These are phyloP conservation scores for Meloe dianella DNA, from an alignment of 2,888 invertebrate species.

Conservation along the genomic window DNA sequence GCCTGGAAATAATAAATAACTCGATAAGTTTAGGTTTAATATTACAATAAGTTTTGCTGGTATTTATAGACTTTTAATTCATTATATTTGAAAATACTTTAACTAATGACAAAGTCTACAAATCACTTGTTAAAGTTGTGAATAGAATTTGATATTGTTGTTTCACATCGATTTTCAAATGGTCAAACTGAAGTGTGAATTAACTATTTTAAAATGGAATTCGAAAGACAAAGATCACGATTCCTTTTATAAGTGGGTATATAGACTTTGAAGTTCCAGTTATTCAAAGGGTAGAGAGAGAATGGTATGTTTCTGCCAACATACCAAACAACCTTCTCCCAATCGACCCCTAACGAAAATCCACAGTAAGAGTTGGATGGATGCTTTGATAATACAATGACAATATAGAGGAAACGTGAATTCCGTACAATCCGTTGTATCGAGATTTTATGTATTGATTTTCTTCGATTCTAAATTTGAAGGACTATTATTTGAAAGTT, in stretches of 20 bases:
- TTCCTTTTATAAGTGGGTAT: constrained; percentile 43
- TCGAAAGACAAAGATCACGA: constrained; percentile 49
- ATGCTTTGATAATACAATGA: constrained; percentile 41
- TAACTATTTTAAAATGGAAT: constrained; percentile 48
- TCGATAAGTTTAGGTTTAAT: background rate
- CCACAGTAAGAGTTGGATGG: constrained; percentile 22
- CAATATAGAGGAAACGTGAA: constrained; percentile 36
- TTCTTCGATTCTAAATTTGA: constrained; percentile 22
- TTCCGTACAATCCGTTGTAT: constrained; percentile 34
- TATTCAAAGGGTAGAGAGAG: constrained; percentile 38
- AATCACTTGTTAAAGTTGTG: background rate
- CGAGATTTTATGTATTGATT: constrained; percentile 30
- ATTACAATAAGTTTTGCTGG: background rate
- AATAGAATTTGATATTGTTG: too few relatives aligned
- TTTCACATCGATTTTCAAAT: too few relatives aligned
- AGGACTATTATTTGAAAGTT: constrained; percentile 30
- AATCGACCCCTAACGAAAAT: constrained; percentile 20
- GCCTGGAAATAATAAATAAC: background rate
- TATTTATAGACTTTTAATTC: background rate
- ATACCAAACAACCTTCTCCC: background rate
- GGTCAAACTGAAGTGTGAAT: constrained; percentile 40
- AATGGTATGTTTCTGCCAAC: background rate
- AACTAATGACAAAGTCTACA: background rate
- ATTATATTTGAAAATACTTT: background rate
- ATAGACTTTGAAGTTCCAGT: constrained; percentile 47